These are phyloP conservation scores for Mus minutoides DNA, from an alignment of 2,797 vertebrate species.

Conservation along the genomic window DNA sequence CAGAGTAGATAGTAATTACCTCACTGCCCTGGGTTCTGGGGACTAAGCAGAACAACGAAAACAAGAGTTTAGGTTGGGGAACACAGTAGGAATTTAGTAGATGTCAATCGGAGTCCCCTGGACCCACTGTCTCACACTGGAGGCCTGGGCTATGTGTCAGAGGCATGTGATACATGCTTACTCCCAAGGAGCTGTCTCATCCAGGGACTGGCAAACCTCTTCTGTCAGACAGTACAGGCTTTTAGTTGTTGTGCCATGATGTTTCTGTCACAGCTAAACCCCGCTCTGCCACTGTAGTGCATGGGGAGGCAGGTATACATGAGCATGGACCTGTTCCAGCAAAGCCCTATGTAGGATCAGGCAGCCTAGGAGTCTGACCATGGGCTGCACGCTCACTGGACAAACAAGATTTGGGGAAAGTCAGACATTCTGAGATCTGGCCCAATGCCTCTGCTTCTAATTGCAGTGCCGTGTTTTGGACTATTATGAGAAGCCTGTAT, in stretches of 20 bases:
- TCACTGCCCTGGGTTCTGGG: neutral
- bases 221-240: neutral
- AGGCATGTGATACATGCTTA: neutral
- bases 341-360: neutral
- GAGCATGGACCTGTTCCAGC: neutral
- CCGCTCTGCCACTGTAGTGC: neutral
- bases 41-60: neutral
- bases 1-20: too few relatives aligned
- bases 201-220: neutral
- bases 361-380: neutral
- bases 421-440: neutral
- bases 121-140: neutral
- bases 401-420: neutral
- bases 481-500: neutral
- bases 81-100: neutral
- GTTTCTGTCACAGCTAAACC: neutral
- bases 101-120: neutral
- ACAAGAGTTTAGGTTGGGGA: neutral
- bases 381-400: neutral
- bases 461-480: neutral
- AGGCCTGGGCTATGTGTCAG: neutral
- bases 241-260: neutral
- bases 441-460: neutral
- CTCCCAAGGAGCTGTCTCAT: neutral
- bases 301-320: neutral